Conservation (phyloP, 1,140 invertebrate species). For the Cyclina sinensis region DNA sequence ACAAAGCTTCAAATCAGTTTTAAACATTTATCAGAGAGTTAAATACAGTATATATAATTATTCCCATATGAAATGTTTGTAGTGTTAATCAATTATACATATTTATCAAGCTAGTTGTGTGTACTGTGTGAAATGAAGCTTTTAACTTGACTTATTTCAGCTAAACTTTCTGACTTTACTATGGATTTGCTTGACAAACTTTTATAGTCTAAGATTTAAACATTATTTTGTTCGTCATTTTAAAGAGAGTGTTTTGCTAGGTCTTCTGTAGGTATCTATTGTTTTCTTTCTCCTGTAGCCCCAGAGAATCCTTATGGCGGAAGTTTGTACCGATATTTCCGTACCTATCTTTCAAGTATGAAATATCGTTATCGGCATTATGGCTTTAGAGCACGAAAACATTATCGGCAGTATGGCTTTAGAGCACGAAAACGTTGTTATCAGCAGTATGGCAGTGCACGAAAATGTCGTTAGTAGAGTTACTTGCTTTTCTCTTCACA, state of each 20-base stretch:
- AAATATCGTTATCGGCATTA: background rate
- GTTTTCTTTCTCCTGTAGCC: background rate
- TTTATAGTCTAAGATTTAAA: no score
- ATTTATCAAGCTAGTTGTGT: background rate
- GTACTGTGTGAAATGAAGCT: no score
- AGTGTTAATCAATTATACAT: background rate
- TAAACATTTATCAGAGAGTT: background rate
- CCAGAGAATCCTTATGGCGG: background rate
- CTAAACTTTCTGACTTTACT: no score
- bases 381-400: constrained; percentile 15
- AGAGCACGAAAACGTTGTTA: constrained; percentile 1
- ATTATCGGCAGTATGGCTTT: constrained; percentile 1
- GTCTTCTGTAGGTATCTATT: background rate
- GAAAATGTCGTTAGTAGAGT: background rate
- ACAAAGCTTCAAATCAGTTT: no score
- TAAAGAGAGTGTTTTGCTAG: background rate
- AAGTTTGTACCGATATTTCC: constrained; percentile 24
- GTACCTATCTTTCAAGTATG: constrained; percentile 15
- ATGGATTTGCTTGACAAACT: no score
- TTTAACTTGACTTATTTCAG: no score
- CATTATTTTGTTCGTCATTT: no score
- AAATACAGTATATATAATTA: background rate
- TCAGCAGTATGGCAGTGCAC: background rate
- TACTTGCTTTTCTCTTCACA: no score
- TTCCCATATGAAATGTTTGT: background rate